Evolutionary conservation across 2,888 invertebrate species (phyloP).

Genomic region (Prosopocoilus inquinatus): DNA sequence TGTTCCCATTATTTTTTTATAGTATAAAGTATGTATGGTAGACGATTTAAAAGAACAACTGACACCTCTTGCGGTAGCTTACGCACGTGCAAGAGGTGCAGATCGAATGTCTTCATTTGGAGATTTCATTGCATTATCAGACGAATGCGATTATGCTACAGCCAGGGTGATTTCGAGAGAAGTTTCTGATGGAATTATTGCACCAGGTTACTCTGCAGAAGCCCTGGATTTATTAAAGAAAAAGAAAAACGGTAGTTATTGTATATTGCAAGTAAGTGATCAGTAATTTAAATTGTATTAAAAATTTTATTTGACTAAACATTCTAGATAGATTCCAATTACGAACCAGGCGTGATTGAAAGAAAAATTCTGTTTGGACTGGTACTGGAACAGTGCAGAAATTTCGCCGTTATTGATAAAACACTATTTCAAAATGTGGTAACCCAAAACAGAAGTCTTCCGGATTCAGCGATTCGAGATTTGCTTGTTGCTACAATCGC

Average conservation of each 20-base stretch:
- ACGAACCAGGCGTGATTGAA: slow-evolving; percentile 79
- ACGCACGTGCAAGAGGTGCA: slow-evolving; percentile 94
- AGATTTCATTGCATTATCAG: slow-evolving; percentile 94
- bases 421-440: slow-evolving; percentile 81
- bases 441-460: slow-evolving; percentile 64
- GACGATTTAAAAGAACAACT: slow-evolving; percentile 73
- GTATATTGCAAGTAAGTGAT: slow-evolving; percentile 69
- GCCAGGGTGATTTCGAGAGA: slow-evolving; percentile 90
- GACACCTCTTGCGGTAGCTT: slow-evolving; percentile 84
- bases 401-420: slow-evolving; percentile 79
- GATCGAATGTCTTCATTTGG: slow-evolving; percentile 99
- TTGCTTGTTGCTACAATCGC: slow-evolving; percentile 94
- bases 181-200: slow-evolving; percentile 98
- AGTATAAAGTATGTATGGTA: slow-evolving; percentile 92
- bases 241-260: slow-evolving; percentile 93
- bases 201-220: slow-evolving; percentile 82
- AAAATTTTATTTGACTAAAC: not conserved
- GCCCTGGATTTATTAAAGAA: slow-evolving; percentile 86
- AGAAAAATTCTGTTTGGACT: slow-evolving; percentile 81
- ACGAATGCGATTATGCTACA: slow-evolving; percentile 84
- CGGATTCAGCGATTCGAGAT: slow-evolving; percentile 79
- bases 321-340: slow-evolving; percentile 77
- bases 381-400: slow-evolving; percentile 82
- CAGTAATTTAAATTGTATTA: not conserved
- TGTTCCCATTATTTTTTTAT: slow-evolving; percentile 32